These are phyloP conservation scores for Neotoma lepida DNA, from an alignment of 2,113 vertebrate species.

Conservation along the genomic window DNA sequence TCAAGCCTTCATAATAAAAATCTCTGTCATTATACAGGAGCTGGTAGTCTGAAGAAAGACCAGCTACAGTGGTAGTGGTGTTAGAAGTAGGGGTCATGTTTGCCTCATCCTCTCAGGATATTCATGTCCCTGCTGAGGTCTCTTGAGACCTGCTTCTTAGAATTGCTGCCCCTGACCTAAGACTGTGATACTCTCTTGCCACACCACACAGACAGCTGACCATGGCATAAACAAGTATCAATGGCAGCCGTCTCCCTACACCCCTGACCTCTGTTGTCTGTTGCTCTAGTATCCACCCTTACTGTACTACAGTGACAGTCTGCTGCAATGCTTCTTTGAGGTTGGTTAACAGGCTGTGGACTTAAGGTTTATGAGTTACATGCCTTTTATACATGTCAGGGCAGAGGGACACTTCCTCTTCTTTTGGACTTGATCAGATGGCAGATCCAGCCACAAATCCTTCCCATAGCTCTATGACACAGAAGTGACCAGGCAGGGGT, in stretches of 20 bases:
- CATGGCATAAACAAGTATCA: not conserved
- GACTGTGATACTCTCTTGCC: not conserved
- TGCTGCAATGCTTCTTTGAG: not conserved
- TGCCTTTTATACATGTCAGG: not conserved
- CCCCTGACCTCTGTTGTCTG: not conserved
- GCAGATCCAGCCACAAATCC: not conserved
- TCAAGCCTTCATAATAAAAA: no score
- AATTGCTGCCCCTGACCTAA: not conserved
- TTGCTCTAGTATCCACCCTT: not conserved
- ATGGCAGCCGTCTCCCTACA: not conserved
- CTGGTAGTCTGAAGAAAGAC: not conserved
- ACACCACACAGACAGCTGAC: accelerated
- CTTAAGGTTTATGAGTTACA: no score
- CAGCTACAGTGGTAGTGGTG: not conserved
- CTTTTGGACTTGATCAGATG: not conserved
- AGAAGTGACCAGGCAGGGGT: not conserved
- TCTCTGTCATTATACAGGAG: not conserved
- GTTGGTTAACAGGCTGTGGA: not conserved
- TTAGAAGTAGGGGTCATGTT: not conserved
- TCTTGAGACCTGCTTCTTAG: not conserved
- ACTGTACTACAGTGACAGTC: accelerated
- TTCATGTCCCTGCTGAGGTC: not conserved
- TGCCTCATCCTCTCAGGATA: not conserved
- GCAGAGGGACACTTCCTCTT: not conserved
- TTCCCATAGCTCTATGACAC: not conserved